Conservation (phyloP, 2,888 invertebrate species). For the Drosophila monieri region DNA sequence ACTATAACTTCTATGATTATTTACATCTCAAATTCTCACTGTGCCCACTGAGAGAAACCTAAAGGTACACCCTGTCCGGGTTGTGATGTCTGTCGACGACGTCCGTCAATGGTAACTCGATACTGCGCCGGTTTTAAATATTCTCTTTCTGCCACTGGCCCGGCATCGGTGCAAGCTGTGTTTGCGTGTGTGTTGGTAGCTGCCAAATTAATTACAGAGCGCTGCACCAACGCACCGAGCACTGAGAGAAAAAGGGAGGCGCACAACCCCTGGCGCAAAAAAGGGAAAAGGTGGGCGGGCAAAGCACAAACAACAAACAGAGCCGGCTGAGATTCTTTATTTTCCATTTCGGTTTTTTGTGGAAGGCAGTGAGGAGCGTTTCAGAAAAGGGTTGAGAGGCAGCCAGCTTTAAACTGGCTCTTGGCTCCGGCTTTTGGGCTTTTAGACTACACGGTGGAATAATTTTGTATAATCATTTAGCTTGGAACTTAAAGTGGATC, state of each 20-base stretch:
- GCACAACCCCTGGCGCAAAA: not conserved
- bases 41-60: constrained; percentile 6
- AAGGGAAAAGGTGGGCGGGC: constrained; percentile 19
- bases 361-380: constrained; percentile 14
- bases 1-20: not conserved
- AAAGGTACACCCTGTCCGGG: constrained; percentile 23
- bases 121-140: constrained; percentile 68
- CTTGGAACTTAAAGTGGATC: no score
- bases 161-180: constrained; percentile 7
- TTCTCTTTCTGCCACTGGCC: constrained; percentile 55
- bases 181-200: constrained; percentile 47
- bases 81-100: constrained; percentile 20
- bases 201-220: constrained; percentile 76
- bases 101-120: constrained; percentile 67
- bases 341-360: constrained; percentile 2
- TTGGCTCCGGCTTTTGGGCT: constrained; percentile 21
- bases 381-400: constrained; percentile 35
- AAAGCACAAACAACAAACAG: constrained; percentile 39
- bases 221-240: constrained; percentile 61
- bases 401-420: constrained; percentile 58
- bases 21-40: not conserved
- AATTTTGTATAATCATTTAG: not conserved
- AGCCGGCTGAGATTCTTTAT: constrained; percentile 33
- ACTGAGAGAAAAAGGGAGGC: constrained; percentile 29
- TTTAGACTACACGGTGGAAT: not conserved